Evolutionary conservation across 2,113 vertebrate species (phyloP).

Genomic region (Cyanoramphus novaezelandiae): DNA sequence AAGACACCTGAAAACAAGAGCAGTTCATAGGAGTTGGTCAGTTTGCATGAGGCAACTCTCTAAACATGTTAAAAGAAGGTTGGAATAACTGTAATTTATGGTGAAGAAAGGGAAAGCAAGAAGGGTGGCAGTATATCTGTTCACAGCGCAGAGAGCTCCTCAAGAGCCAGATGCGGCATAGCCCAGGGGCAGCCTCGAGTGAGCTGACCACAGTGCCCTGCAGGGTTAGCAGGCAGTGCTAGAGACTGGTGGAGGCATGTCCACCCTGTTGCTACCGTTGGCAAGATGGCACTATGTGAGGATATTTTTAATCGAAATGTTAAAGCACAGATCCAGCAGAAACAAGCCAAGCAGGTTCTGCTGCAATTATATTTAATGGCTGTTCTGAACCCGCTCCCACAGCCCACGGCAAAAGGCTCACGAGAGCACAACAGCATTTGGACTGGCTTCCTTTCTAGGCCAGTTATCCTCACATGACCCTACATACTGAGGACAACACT

Average conservation of each 20-base stretch:
- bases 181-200: accelerated
- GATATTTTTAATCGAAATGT: neutral
- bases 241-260: accelerated
- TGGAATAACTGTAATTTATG: neutral
- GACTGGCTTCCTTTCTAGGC: neutral
- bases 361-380: neutral
- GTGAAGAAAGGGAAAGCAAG: neutral
- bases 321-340: neutral
- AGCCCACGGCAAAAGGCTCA: neutral
- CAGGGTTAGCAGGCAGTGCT: neutral
- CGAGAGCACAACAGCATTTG: neutral
- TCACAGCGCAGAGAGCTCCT: neutral
- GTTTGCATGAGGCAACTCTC: neutral
- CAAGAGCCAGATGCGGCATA: accelerated
- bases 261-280: accelerated
- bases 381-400: neutral
- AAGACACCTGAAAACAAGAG: neutral
- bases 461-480: neutral
- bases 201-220: accelerated
- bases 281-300: accelerated
- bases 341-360: conserved; percentile 42
- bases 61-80: neutral
- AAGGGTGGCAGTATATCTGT: neutral
- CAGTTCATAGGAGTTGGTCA: neutral
- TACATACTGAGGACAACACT: neutral